phyloP scores from a whole-genome alignment of 2,888 invertebrate genomes.

The Allygus modestus region DNA sequence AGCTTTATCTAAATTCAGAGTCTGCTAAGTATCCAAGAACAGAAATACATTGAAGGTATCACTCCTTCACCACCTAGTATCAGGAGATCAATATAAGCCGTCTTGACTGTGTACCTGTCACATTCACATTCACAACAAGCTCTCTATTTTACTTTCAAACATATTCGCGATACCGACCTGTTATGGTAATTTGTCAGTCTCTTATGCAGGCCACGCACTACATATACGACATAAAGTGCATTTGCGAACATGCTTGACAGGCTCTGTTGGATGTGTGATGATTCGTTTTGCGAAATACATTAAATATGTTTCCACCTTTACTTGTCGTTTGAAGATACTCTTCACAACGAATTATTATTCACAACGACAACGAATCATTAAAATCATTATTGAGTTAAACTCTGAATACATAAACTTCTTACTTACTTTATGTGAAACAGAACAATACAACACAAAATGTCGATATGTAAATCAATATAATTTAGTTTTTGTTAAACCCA shows the following conservation, averaged over 20 bases:
- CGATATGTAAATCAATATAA: too few species aligned
- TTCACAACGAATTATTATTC: too few species aligned
- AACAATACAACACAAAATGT: too few species aligned
- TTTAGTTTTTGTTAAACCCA: too few species aligned
- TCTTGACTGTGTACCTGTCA: slow-evolving; percentile 5
- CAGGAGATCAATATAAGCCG: background rate
- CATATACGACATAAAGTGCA: slow-evolving; percentile 14
- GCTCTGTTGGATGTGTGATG: background rate
- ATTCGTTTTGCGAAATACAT: background rate
- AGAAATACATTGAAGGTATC: background rate
- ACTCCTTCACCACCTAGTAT: slow-evolving; percentile 3
- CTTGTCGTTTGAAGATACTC: too few species aligned
- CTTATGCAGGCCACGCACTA: background rate
- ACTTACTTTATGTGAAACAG: too few species aligned
- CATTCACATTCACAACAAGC: background rate
- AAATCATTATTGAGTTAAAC: too few species aligned
- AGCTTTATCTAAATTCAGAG: too few species aligned
- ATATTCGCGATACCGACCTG: slow-evolving; percentile 3
- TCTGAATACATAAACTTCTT: too few species aligned
- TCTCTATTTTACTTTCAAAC: slow-evolving; percentile 27
- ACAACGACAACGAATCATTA: too few species aligned
- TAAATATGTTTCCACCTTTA: too few species aligned
- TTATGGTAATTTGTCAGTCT: background rate
- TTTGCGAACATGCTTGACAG: background rate
- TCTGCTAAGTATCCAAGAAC: too few species aligned